Conservation (phyloP, 2,113 vertebrate genomes). For the Notiomystis cincta region DNA sequence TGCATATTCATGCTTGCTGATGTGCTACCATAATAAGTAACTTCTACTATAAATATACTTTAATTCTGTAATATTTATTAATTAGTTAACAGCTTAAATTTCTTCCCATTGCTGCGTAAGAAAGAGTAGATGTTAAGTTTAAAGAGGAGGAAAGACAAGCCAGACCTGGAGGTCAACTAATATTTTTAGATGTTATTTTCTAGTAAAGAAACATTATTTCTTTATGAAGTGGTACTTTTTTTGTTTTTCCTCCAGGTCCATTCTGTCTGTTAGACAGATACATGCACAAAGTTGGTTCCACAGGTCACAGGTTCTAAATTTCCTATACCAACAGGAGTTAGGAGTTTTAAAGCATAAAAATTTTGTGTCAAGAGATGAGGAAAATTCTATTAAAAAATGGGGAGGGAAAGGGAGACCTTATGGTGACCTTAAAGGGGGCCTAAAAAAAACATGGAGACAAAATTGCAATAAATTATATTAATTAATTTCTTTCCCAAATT, state of each 20-base stretch:
- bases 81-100: not conserved
- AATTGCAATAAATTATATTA: not conserved
- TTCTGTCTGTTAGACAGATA: not conserved
- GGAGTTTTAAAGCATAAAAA: not conserved
- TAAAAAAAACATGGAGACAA: not conserved
- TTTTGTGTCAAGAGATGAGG: not conserved
- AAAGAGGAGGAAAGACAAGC: not conserved
- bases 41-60: not conserved
- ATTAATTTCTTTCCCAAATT: not conserved
- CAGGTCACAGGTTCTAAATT: not conserved
- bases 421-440: not conserved
- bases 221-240: not conserved
- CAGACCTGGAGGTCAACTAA: not conserved
- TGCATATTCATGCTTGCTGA: not conserved
- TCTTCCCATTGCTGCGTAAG: not conserved
- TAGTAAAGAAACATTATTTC: not conserved
- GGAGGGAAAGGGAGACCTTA: not conserved
- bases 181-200: not conserved
- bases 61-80: not conserved
- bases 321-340: not conserved
- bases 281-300: not conserved
- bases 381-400: not conserved
- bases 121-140: not conserved
- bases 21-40: not conserved
- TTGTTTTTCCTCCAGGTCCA: fast-evolving